Percentiles rank a stretch among this genome's conserved stretches.
Conservation (phyloP, 2,888 invertebrate genomes). For the Antheraea yamamai region DNA sequence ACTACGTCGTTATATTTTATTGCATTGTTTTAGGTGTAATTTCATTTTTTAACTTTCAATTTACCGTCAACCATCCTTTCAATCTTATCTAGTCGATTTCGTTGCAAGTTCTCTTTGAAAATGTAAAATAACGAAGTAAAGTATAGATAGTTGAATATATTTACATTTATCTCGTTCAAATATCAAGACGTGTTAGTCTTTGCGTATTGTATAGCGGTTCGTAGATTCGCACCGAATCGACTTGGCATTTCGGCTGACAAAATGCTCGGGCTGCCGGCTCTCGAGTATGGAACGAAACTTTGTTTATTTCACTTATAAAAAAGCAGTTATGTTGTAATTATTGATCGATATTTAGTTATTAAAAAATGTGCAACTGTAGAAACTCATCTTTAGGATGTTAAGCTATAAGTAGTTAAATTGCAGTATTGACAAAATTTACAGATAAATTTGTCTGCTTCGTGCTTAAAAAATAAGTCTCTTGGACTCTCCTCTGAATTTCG, state of each 20-base stretch:
- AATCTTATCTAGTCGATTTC: too few species aligned
- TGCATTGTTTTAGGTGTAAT: background rate
- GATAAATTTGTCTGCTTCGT: too few species aligned
- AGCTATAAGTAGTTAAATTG: background rate
- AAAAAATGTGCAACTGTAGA: background rate
- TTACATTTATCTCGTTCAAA: slow-evolving; percentile 26
- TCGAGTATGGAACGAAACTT: slow-evolving; percentile 50
- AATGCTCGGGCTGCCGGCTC: slow-evolving; percentile 58
- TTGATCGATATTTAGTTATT: background rate
- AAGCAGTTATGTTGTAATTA: background rate
- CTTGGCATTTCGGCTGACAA: slow-evolving; percentile 79
- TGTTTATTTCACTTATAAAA: slow-evolving; percentile 21
- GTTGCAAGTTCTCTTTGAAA: too few species aligned
- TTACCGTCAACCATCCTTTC: background rate
- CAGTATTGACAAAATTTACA: background rate
- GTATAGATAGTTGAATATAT: background rate
- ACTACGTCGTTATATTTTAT: background rate
- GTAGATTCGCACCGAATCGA: slow-evolving; percentile 71
- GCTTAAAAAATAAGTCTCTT: too few species aligned
- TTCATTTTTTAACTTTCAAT: background rate
- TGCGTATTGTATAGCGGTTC: slow-evolving; percentile 57
- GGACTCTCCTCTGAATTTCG: too few species aligned
- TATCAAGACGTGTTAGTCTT: slow-evolving; percentile 49
- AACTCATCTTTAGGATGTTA: background rate
- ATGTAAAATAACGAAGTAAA: background rate